Percentiles rank a stretch among this genome's conserved stretches.
Conservation (phyloP, 2,113 vertebrate species). For the Phodopus roborovskii region DNA sequence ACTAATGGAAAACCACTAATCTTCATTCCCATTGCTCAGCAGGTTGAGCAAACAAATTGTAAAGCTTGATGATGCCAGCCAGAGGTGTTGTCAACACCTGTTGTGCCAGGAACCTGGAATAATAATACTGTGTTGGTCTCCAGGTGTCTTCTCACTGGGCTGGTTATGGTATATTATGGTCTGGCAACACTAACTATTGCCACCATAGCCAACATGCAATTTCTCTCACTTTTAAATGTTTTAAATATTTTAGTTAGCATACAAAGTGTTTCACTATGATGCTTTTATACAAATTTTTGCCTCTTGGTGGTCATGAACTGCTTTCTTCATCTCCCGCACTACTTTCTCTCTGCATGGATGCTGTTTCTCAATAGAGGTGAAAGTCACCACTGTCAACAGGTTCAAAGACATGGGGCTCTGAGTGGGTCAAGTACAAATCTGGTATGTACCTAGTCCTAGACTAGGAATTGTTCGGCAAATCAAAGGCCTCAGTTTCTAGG, state of each 20-base stretch:
- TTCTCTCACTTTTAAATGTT: not conserved
- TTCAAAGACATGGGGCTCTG: not conserved
- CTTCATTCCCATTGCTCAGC: not conserved
- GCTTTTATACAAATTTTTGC: not conserved
- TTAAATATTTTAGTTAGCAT: not conserved
- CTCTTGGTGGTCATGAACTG: not conserved
- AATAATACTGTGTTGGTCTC: not conserved
- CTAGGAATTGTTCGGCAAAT: not conserved
- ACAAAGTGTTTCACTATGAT: not conserved
- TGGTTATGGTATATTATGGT: not conserved
- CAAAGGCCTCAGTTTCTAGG: not conserved
- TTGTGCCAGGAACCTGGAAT: not conserved
- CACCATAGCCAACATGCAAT: not conserved
- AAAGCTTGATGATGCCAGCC: not conserved
- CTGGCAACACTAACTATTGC: not conserved
- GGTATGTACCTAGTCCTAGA: not conserved
- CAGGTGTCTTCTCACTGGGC: not conserved
- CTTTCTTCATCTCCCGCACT: not conserved
- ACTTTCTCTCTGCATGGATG: not conserved
- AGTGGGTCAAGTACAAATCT: not conserved
- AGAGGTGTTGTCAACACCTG: not conserved
- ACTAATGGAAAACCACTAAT: not conserved
- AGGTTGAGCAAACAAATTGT: constrained; percentile 13
- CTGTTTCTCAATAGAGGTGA: not conserved
- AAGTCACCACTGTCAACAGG: not conserved